Evolutionary conservation across 2,888 invertebrate species (phyloP).

Genomic region (Unio delphinus): DNA sequence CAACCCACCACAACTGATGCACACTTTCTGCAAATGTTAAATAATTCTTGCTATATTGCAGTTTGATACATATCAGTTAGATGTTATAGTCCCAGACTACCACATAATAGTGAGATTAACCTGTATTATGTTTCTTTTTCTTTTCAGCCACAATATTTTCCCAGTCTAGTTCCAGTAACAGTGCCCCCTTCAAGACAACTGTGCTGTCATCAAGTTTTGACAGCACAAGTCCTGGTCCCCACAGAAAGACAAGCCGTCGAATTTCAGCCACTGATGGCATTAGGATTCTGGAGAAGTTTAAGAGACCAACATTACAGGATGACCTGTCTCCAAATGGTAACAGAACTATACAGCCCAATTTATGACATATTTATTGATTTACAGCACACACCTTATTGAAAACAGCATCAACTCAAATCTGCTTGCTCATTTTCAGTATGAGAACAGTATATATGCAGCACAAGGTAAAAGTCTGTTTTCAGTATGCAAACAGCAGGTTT

Average conservation of each 20-base stretch:
- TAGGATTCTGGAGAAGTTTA: constrained; percentile 65
- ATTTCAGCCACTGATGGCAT: constrained; percentile 66
- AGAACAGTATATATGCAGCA: no score
- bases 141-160: constrained; percentile 57
- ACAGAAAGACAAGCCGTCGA: constrained; percentile 52
- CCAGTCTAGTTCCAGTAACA: constrained; percentile 54
- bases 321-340: constrained; percentile 41
- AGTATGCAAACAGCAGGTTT: no score
- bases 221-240: constrained; percentile 35
- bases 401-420: no score
- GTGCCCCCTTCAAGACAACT: constrained; percentile 51
- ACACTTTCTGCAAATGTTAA: no score
- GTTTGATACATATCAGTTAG: no score
- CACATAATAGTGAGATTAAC: neutral
- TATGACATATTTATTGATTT: no score
- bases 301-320: constrained; percentile 47
- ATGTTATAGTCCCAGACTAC: neutral
- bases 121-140: neutral
- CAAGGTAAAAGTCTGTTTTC: no score
- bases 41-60: no score
- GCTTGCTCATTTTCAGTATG: no score
- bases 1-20: no score
- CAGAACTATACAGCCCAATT: neutral
- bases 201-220: constrained; percentile 46
- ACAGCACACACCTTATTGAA: no score